Evolutionary conservation across 2,797 vertebrate species (phyloP).

Genomic region (Novumbra hubbsi): DNA sequence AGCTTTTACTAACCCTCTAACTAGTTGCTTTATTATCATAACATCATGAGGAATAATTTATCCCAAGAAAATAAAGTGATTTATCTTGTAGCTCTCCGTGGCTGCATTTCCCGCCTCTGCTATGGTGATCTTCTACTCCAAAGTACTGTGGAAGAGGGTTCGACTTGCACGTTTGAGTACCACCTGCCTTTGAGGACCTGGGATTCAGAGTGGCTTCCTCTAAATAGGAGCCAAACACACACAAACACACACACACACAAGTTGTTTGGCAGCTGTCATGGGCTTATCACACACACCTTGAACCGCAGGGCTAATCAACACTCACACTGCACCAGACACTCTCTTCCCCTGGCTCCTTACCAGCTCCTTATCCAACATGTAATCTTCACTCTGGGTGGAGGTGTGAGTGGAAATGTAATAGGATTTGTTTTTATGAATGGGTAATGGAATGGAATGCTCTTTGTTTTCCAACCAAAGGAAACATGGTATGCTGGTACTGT

Average conservation of each 20-base stretch:
- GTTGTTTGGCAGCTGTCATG: conserved; percentile 73
- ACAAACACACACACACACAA: conserved; percentile 36
- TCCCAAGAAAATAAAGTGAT: conserved; percentile 26
- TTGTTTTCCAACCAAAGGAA: conserved; percentile 24
- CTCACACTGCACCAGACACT: conserved; percentile 19
- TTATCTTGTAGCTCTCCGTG: neutral
- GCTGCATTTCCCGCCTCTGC: neutral
- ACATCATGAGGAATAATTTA: conserved; percentile 19
- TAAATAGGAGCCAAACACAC: conserved; percentile 40
- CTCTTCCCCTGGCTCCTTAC: conserved; percentile 42
- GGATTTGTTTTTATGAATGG: conserved; percentile 43
- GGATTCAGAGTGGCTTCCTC: conserved; percentile 57
- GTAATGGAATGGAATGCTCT: conserved; percentile 49
- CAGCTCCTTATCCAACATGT: conserved; percentile 66
- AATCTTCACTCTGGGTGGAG: conserved; percentile 64
- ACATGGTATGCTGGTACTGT: conserved; percentile 13
- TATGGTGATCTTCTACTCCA: neutral
- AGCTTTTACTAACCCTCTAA: conserved; percentile 1
- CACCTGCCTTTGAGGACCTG: conserved; percentile 58
- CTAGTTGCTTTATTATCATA: conserved; percentile 40
- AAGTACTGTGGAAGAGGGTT: neutral
- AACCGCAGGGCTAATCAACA: conserved; percentile 56
- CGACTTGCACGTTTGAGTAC: neutral
- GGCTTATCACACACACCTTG: conserved; percentile 66
- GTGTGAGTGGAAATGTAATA: conserved; percentile 54